Evolutionary conservation across 2,888 invertebrate genomes (phyloP).

Genomic region (Eristalinus aeneus): DNA sequence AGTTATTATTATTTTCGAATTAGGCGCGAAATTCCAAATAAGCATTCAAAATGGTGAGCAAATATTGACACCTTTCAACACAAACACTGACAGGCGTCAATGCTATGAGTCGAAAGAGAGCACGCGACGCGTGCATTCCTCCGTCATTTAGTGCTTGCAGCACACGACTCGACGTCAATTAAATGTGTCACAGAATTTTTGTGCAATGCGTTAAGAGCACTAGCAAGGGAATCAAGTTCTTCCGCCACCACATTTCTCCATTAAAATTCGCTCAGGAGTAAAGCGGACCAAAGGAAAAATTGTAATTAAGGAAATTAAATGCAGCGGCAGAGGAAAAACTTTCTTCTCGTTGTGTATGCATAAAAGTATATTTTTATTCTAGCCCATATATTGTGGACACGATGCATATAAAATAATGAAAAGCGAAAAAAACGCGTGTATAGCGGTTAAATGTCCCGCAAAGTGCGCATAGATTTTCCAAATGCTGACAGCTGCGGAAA

Average conservation of each 20-base stretch:
- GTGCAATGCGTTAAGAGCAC: neutral
- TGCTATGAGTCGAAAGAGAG: neutral
- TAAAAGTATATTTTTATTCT: constrained; percentile 59
- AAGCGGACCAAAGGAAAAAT: constrained; percentile 21
- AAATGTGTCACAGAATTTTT: neutral
- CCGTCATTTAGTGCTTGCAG: neutral
- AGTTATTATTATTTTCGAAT: constrained; percentile 6
- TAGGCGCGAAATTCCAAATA: constrained; percentile 2
- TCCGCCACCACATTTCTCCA: constrained; percentile 64
- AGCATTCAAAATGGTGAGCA: neutral
- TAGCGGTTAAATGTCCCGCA: neutral
- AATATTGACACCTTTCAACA: neutral
- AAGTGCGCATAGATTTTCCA: constrained; percentile 76
- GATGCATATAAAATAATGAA: constrained; percentile 21
- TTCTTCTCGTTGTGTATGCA: constrained; percentile 31
- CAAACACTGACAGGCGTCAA: constrained; percentile 12
- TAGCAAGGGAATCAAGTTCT: neutral
- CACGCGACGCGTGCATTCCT: neutral
- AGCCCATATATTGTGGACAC: constrained; percentile 42
- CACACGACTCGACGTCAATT: neutral
- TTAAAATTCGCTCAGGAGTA: constrained; percentile 62
- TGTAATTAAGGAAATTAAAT: constrained; percentile 71
- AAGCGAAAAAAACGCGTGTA: neutral
- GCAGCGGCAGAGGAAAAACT: constrained; percentile 63
- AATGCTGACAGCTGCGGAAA: constrained; percentile 78